Evolutionary conservation across 2,797 vertebrate genomes (phyloP).

Genomic region (Amniataba percoides): DNA sequence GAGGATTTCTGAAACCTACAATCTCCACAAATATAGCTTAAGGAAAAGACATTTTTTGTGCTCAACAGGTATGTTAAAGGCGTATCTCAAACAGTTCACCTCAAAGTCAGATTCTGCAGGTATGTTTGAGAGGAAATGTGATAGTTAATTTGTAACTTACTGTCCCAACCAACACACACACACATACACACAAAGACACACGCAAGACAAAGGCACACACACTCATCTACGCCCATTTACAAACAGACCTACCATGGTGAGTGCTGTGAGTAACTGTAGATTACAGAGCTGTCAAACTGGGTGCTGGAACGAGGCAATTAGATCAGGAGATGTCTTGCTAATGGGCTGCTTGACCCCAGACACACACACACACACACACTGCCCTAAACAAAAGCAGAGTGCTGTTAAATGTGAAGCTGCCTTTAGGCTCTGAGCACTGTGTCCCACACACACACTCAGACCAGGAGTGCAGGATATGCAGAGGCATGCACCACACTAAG

Average conservation of each 20-base stretch:
- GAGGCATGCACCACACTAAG: slow-evolving; percentile 73
- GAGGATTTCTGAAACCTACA: background rate
- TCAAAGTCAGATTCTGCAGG: slow-evolving; percentile 4
- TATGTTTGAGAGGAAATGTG: slow-evolving; percentile 18
- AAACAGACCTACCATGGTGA: slow-evolving; percentile 56
- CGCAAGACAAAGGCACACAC: background rate
- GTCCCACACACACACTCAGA: slow-evolving; percentile 26
- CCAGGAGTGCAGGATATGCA: slow-evolving; percentile 71
- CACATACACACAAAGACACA: background rate
- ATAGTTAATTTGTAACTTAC: slow-evolving; percentile 66
- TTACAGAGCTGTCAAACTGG: slow-evolving; percentile 77
- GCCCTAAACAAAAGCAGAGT: slow-evolving; percentile 56
- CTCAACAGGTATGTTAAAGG: background rate
- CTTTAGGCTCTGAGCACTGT: slow-evolving; percentile 48
- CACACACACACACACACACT: slow-evolving; percentile 40
- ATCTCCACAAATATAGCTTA: background rate
- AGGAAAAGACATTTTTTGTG: background rate
- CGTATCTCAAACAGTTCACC: background rate
- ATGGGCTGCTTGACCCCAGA: slow-evolving; percentile 71
- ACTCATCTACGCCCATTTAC: slow-evolving; percentile 16
- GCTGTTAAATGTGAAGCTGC: slow-evolving; percentile 51
- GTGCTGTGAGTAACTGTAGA: slow-evolving; percentile 64
- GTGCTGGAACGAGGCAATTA: slow-evolving; percentile 73
- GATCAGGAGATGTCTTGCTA: slow-evolving; percentile 72
- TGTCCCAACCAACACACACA: slow-evolving; percentile 13